These are phyloP conservation scores for Thera obeliscata DNA, from an alignment of 2,888 invertebrate genomes.

Conservation along the genomic window DNA sequence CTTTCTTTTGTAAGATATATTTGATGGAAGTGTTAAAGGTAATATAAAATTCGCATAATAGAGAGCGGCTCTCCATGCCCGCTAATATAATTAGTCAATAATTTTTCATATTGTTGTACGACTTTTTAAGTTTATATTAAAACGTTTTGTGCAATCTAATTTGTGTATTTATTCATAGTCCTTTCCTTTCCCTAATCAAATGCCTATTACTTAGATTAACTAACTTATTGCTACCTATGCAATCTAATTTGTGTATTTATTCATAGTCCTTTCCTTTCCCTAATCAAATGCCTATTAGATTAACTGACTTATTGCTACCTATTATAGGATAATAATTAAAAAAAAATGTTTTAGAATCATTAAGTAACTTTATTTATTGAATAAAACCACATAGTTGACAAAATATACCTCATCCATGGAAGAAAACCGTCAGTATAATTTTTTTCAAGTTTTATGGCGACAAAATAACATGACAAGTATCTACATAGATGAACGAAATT, in stretches of 20 bases:
- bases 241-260: conserved; percentile 81
- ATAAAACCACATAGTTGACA: conserved; percentile 77
- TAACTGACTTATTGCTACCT: no score
- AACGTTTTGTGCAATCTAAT: conserved; percentile 91
- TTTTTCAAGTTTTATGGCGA: background rate
- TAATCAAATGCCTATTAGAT: background rate
- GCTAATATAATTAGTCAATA: conserved; percentile 90
- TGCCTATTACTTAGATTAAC: no score
- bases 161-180: conserved; percentile 54
- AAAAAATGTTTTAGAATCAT: conserved; percentile 50
- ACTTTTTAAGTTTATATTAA: conserved; percentile 94
- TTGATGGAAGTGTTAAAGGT: conserved; percentile 85
- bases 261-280: conserved; percentile 33
- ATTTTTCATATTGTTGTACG: conserved; percentile 95
- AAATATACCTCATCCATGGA: conserved; percentile 79
- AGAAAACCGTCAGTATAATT: conserved; percentile 36
- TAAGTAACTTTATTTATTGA: conserved; percentile 81
- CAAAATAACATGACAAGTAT: background rate
- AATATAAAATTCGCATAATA: conserved; percentile 87
- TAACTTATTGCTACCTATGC: conserved; percentile 56
- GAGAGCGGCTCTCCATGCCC: conserved; percentile 89
- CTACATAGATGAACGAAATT: background rate
- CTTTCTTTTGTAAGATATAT: conserved; percentile 85
- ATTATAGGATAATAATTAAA: background rate
- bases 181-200: conserved; percentile 12